Conservation (phyloP, 2,113 vertebrate species). For the Gasterosteus nipponicus region DNA sequence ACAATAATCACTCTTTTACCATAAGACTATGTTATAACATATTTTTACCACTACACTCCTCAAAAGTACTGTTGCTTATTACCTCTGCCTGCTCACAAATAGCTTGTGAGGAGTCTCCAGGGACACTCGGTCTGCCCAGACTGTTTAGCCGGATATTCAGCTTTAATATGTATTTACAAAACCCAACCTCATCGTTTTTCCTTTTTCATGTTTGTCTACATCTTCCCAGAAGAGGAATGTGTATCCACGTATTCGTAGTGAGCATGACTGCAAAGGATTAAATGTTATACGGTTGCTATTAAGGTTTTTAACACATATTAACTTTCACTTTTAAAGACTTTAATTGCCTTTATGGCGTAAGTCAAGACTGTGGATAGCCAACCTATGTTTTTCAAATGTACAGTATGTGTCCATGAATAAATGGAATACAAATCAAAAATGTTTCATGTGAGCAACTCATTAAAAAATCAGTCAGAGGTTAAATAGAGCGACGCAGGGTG, state of each 20-base stretch:
- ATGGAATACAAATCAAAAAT: conserved; percentile 57
- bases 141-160: conserved; percentile 35
- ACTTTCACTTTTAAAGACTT: conserved; percentile 18
- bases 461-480: conserved; percentile 53
- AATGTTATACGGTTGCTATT: not conserved
- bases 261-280: not conserved
- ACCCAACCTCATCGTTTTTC: conserved; percentile 27
- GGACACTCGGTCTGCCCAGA: conserved; percentile 39
- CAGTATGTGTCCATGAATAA: conserved; percentile 32
- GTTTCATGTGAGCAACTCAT: conserved; percentile 55
- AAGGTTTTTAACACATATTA: conserved; percentile 21
- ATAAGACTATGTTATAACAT: too few species aligned
- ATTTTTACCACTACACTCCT: conserved; percentile 10
- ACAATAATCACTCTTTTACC: too few species aligned
- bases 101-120: conserved; percentile 59
- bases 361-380: conserved; percentile 17
- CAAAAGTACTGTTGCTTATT: conserved; percentile 54
- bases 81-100: conserved; percentile 50
- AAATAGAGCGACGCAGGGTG: conserved; percentile 46
- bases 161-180: conserved; percentile 43
- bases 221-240: not conserved
- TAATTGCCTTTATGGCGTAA: conserved; percentile 23
- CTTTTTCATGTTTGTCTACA: conserved; percentile 2
- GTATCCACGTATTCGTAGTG: not conserved
- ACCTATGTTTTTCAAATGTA: conserved; percentile 28